phyloP scores from a whole-genome alignment of 2,888 invertebrate species.

The Hirtodrosophila confusa region DNA sequence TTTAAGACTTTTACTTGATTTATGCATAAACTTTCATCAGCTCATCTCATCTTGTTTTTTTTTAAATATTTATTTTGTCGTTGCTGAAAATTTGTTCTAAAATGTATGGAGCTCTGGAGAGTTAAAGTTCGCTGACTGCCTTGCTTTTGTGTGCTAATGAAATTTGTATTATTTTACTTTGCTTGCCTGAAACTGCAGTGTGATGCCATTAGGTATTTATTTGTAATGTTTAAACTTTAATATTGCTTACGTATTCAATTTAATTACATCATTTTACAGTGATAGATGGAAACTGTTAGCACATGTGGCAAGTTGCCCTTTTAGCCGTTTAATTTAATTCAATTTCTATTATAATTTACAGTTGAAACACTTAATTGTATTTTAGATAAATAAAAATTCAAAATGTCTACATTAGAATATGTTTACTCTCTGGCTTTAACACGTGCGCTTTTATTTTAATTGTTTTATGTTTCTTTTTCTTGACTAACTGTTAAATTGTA shows the following conservation, averaged over 20 bases:
- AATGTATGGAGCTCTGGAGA: slow-evolving; percentile 58
- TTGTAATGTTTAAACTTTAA: slow-evolving; percentile 63
- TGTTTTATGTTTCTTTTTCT: slow-evolving; percentile 17
- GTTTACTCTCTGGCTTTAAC: slow-evolving; percentile 64
- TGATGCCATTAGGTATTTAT: slow-evolving; percentile 41
- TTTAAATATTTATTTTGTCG: slow-evolving; percentile 16
- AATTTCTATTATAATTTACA: slow-evolving; percentile 65
- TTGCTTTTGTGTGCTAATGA: slow-evolving; percentile 52
- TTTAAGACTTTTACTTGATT: slow-evolving; percentile 75
- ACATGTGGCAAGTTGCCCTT: slow-evolving; percentile 45
- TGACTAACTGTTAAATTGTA: slow-evolving; percentile 59
- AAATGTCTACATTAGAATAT: slow-evolving; percentile 62
- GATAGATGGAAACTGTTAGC: slow-evolving; percentile 61
- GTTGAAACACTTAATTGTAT: slow-evolving; percentile 67
- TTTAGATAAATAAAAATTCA: slow-evolving; percentile 63
- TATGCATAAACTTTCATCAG: slow-evolving; percentile 66
- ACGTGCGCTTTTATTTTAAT: slow-evolving; percentile 56
- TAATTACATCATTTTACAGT: slow-evolving; percentile 73
- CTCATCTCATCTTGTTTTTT: slow-evolving; percentile 29
- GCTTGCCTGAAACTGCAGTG: slow-evolving; percentile 51
- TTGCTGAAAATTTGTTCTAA: slow-evolving; percentile 65
- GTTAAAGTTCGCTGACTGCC: slow-evolving; percentile 40
- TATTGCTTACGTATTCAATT: slow-evolving; percentile 71
- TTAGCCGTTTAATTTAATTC: slow-evolving; percentile 36
- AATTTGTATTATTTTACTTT: slow-evolving; percentile 51